phyloP scores from a whole-genome alignment of 2,888 invertebrate species.

The Catocala fraxini region DNA sequence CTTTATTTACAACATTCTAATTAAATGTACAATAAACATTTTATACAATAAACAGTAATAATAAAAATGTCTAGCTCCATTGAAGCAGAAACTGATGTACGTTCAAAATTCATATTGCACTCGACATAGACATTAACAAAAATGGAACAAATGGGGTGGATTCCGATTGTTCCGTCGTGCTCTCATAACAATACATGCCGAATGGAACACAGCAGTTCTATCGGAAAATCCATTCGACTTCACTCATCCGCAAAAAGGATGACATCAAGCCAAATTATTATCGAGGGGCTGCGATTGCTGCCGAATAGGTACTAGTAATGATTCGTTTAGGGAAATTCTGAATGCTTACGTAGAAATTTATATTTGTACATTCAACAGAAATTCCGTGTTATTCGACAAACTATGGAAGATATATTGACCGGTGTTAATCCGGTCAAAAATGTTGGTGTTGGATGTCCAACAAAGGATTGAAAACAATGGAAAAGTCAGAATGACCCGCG shows the following conservation, averaged over 20 bases:
- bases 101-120: conserved; percentile 47
- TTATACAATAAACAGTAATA: background rate
- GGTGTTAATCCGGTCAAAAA: conserved; percentile 10
- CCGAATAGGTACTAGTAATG: conserved; percentile 57
- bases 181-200: conserved; percentile 65
- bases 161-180: conserved; percentile 66
- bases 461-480: too few relatives aligned
- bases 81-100: conserved; percentile 40
- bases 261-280: conserved; percentile 81
- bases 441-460: background rate
- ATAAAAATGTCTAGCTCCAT: conserved; percentile 24
- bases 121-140: conserved; percentile 50
- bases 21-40: background rate
- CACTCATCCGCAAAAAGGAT: conserved; percentile 81
- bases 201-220: conserved; percentile 76
- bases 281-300: conserved; percentile 62
- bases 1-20: too few relatives aligned
- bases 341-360: conserved; percentile 32
- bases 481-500: too few relatives aligned
- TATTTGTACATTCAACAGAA: conserved; percentile 25
- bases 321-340: conserved; percentile 51
- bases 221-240: conserved; percentile 81
- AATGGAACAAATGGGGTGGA: conserved; percentile 70
- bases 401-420: background rate
- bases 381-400: background rate